phyloP scores from a whole-genome alignment of 2,113 vertebrate species.

The Actenoides lindsayi region DNA sequence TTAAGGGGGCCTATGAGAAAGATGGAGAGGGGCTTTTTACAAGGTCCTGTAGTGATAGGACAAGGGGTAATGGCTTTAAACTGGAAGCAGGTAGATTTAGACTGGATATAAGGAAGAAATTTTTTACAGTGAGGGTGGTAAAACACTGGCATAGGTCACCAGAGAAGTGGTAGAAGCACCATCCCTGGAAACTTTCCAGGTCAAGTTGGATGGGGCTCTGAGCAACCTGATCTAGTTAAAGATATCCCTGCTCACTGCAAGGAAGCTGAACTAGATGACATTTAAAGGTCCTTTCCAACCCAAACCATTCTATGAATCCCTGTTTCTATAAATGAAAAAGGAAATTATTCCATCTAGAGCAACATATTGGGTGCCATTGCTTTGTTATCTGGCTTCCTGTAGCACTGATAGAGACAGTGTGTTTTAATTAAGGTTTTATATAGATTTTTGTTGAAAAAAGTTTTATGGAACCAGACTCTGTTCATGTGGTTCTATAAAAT shows the following conservation, averaged over 20 bases:
- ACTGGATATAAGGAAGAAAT: background rate
- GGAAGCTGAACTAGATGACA: background rate
- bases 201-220: background rate
- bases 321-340: slow-evolving; percentile 5
- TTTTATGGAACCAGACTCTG: background rate
- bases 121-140: background rate
- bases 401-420: background rate
- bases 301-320: background rate
- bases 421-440: slow-evolving; percentile 28
- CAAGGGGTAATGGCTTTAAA: background rate
- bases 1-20: background rate
- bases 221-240: background rate
- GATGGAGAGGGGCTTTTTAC: background rate
- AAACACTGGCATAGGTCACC: background rate
- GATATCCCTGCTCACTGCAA: background rate
- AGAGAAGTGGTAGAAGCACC: background rate
- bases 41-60: background rate
- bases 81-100: background rate
- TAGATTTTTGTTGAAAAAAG: background rate
- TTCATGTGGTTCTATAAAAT: background rate
- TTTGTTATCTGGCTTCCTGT: slow-evolving; percentile 13
- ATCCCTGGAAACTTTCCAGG: background rate
- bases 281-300: background rate
- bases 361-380: background rate
- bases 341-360: slow-evolving; percentile 13